Evolutionary conservation across 92 coral and sea anemone species (phyloP).

Genomic region (Palythoa caribaeorum): DNA sequence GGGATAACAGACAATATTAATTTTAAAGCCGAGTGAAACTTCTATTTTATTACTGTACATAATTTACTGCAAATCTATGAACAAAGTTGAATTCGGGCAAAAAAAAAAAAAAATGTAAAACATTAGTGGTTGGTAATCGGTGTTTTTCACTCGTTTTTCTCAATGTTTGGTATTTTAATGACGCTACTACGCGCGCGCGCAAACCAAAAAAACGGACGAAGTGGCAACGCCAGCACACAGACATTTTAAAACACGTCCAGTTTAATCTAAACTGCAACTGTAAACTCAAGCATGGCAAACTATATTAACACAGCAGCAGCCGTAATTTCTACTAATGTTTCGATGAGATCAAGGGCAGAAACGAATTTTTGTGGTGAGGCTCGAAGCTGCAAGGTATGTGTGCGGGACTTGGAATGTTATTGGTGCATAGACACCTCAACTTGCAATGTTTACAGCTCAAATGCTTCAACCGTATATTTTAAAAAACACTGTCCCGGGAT

Average conservation of each 20-base stretch:
- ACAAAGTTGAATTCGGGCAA: too few species aligned
- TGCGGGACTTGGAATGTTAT: slow-evolving; percentile 38
- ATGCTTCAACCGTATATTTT: neutral
- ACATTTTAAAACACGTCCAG: neutral
- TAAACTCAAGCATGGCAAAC: neutral
- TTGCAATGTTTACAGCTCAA: slow-evolving; percentile 26
- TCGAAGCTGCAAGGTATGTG: slow-evolving; percentile 26
- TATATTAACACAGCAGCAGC: neutral
- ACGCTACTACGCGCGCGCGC: slow-evolving; percentile 12
- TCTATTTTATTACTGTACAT: too few species aligned
- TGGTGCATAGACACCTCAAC: slow-evolving; percentile 17
- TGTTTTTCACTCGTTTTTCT: neutral
- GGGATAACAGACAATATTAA: too few species aligned
- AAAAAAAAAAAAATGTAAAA: too few species aligned
- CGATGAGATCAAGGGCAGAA: neutral
- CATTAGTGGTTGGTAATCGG: too few species aligned
- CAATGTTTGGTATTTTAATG: neutral
- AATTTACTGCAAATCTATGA: too few species aligned
- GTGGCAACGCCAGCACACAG: neutral
- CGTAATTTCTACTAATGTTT: neutral
- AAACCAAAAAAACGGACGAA: neutral
- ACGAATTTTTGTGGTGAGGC: slow-evolving; percentile 29
- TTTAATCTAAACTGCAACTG: neutral
- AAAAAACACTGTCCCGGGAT: slow-evolving; percentile 19
- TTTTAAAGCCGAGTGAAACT: too few species aligned